Conservation (phyloP, 2,888 invertebrate genomes). For the Phengaris alcon region DNA sequence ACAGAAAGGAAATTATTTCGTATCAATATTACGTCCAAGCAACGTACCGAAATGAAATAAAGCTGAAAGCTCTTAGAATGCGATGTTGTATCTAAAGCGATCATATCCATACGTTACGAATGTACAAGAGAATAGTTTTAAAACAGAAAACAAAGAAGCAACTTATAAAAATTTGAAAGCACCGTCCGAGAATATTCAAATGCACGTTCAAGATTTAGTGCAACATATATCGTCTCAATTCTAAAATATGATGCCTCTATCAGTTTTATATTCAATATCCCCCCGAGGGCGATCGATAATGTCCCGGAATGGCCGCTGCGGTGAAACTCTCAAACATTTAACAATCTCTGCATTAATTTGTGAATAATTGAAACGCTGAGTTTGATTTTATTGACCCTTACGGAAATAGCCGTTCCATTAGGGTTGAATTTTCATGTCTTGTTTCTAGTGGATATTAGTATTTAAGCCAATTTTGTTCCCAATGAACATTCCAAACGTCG, state of each 20-base stretch:
- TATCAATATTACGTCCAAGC: not conserved
- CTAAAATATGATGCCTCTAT: slow-evolving; percentile 47
- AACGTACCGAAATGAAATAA: not conserved
- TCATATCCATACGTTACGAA: not conserved
- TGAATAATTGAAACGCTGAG: slow-evolving; percentile 34
- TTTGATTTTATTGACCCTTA: slow-evolving; percentile 21
- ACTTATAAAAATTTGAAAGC: slow-evolving; percentile 15
- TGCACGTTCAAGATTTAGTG: slow-evolving; percentile 23
- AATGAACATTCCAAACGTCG: not conserved
- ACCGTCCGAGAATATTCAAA: slow-evolving; percentile 27
- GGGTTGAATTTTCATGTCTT: not conserved
- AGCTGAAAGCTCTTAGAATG: slow-evolving; percentile 10
- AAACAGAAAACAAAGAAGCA: slow-evolving; percentile 12
- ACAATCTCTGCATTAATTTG: slow-evolving; percentile 41
- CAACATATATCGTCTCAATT: slow-evolving; percentile 29
- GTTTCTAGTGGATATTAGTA: not conserved
- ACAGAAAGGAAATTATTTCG: not conserved
- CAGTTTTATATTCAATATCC: slow-evolving; percentile 60
- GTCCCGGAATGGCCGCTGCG: slow-evolving; percentile 46
- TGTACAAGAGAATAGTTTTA: not conserved
- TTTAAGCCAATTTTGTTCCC: not conserved
- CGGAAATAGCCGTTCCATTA: slow-evolving; percentile 5
- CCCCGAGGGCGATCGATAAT: slow-evolving; percentile 47
- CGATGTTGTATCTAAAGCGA: slow-evolving; percentile 18
- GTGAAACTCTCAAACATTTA: slow-evolving; percentile 42